Conservation (phyloP, 1,140 invertebrate genomes). For the Drosophila pandora region DNA sequence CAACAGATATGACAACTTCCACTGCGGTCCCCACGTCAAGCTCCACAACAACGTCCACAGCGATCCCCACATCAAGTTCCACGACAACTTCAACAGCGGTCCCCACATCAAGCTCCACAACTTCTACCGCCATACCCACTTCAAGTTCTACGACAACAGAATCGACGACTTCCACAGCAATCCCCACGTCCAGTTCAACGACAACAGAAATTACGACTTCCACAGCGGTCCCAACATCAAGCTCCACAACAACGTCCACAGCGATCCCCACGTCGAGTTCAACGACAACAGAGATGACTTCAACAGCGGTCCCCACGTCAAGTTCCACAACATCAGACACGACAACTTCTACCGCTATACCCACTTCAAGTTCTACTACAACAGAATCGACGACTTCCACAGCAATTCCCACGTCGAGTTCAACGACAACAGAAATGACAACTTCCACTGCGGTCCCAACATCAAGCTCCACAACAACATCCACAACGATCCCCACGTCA, state of each 20-base stretch:
- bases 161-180: background rate
- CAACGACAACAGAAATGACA: background rate
- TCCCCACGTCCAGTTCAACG: background rate
- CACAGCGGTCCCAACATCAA: background rate
- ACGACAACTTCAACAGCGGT: background rate
- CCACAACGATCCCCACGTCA: background rate
- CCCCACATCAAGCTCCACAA: background rate
- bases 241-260: constrained; percentile 3
- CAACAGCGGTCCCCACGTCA: constrained; percentile 2
- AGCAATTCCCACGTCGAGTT: background rate
- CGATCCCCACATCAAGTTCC: background rate
- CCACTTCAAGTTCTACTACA: background rate
- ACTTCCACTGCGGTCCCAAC: background rate
- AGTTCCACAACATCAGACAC: background rate
- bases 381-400: background rate
- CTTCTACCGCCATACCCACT: background rate
- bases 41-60: background rate
- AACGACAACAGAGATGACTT: background rate
- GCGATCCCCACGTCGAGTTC: background rate
- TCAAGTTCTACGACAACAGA: constrained; percentile 12
- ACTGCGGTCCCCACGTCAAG: background rate
- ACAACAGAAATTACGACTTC: background rate
- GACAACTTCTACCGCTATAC: background rate
- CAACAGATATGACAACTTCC: background rate
- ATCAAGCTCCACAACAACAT: background rate